phyloP scores from a whole-genome alignment of 2,113 vertebrate species.

The Sigmodon hispidus region DNA sequence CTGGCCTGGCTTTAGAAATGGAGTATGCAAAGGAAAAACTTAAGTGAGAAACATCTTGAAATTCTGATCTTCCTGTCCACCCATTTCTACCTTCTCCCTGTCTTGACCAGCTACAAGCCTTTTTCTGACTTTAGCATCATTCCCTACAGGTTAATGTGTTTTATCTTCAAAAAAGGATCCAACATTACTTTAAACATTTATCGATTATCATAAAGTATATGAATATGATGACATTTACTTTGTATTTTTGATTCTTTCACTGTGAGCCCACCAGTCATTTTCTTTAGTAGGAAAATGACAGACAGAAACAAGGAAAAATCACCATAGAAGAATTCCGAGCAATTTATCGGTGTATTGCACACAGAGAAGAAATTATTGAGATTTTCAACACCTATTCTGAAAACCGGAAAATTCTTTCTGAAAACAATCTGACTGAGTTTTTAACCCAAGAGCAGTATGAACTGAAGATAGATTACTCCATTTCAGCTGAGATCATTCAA shows the following conservation, averaged over 20 bases:
- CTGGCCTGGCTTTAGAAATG: neutral
- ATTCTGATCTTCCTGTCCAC: neutral
- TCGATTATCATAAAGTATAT: neutral
- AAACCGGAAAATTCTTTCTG: slow-evolving; percentile 70
- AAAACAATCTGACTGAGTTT: slow-evolving; percentile 77
- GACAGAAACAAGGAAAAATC: slow-evolving; percentile 62
- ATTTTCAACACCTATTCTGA: slow-evolving; percentile 82
- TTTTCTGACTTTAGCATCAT: neutral
- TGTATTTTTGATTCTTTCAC: slow-evolving; percentile 23
- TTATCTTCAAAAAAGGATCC: slow-evolving; percentile 28
- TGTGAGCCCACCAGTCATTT: slow-evolving; percentile 63
- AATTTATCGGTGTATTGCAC: slow-evolving; percentile 82
- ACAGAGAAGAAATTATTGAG: slow-evolving; percentile 83
- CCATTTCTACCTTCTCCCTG: neutral
- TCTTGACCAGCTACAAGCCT: neutral
- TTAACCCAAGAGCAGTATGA: slow-evolving; percentile 82
- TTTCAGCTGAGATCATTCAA: slow-evolving; percentile 79
- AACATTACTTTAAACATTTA: neutral
- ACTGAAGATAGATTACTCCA: neutral
- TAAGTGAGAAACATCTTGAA: neutral
- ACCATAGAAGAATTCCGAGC: slow-evolving; percentile 85
- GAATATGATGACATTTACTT: slow-evolving; percentile 1
- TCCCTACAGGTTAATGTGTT: neutral
- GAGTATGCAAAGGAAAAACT: neutral
- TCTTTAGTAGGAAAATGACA: slow-evolving; percentile 83